Conservation (phyloP, 23 tunicate species). For the Trididemnum miniatum region DNA sequence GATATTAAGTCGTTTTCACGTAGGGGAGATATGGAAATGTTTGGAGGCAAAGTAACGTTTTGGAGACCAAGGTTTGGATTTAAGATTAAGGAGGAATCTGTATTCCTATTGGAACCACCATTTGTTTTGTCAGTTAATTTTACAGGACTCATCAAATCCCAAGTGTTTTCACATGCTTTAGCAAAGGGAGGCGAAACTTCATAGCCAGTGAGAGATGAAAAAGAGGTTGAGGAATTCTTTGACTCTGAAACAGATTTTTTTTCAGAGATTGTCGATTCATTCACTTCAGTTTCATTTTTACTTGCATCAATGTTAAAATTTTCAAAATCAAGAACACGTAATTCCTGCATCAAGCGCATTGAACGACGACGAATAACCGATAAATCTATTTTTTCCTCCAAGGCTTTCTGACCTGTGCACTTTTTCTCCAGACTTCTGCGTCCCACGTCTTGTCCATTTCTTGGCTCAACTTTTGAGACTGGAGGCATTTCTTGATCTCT, state of each 20-base stretch:
- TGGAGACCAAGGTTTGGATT: not conserved
- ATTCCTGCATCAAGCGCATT: constrained; percentile 71
- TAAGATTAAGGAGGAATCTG: not conserved
- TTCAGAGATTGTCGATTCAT: not conserved
- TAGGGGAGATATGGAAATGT: not conserved
- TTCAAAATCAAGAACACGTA: constrained; percentile 41
- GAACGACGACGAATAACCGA: constrained; percentile 56
- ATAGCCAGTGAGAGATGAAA: not conserved
- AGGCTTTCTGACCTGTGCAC: too few relatives aligned
- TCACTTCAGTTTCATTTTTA: not conserved
- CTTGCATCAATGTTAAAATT: not conserved
- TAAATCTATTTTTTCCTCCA: not conserved
- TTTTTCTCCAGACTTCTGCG: too few relatives aligned
- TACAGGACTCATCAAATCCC: too few relatives aligned
- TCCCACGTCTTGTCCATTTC: too few relatives aligned
- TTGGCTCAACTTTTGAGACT: too few relatives aligned
- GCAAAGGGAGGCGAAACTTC: not conserved
- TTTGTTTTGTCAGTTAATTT: not conserved
- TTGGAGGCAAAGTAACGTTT: not conserved
- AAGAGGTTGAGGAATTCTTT: not conserved
- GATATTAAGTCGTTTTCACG: not conserved
- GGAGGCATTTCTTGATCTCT: too few relatives aligned
- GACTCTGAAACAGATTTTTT: not conserved
- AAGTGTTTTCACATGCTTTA: not conserved
- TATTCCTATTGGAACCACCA: not conserved